Evolutionary conservation across 2,888 invertebrate genomes (phyloP).

Genomic region (Stenchaetothrips biformis): DNA sequence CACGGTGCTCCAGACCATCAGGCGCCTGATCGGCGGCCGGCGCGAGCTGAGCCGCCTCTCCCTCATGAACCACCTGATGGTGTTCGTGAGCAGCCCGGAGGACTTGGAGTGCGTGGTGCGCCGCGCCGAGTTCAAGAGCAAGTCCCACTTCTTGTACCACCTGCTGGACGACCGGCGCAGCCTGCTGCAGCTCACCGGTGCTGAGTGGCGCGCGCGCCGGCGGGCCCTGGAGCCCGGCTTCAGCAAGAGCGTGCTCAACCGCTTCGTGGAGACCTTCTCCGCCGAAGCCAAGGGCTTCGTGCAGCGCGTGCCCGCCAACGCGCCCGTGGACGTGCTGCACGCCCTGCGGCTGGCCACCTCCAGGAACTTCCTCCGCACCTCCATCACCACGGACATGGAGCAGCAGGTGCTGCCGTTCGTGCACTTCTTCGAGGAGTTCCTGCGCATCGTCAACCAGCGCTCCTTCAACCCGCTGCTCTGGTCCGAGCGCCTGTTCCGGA

Average conservation of each 20-base stretch:
- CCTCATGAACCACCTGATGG: neutral
- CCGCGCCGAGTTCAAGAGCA: neutral
- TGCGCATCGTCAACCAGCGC: neutral
- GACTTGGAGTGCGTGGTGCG: neutral
- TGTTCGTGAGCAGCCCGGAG: neutral
- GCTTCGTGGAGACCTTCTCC: neutral
- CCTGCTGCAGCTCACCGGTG: neutral
- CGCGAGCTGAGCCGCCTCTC: neutral
- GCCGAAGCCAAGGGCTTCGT: neutral
- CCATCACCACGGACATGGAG: neutral
- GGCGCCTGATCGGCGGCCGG: neutral
- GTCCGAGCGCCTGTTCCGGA: neutral
- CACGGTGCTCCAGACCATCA: neutral
- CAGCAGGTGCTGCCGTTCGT: neutral
- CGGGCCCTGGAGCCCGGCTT: neutral
- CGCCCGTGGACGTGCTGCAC: neutral
- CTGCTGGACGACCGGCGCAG: neutral
- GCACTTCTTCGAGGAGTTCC: neutral
- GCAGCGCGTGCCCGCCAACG: neutral
- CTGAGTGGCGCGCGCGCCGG: neutral
- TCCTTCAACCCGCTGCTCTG: neutral
- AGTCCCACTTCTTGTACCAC: neutral
- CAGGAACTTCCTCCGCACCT: neutral
- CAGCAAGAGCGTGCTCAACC: neutral
- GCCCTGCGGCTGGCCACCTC: neutral